phyloP scores from a whole-genome alignment of 2,888 invertebrate genomes.

The Slavum lentiscoides region DNA sequence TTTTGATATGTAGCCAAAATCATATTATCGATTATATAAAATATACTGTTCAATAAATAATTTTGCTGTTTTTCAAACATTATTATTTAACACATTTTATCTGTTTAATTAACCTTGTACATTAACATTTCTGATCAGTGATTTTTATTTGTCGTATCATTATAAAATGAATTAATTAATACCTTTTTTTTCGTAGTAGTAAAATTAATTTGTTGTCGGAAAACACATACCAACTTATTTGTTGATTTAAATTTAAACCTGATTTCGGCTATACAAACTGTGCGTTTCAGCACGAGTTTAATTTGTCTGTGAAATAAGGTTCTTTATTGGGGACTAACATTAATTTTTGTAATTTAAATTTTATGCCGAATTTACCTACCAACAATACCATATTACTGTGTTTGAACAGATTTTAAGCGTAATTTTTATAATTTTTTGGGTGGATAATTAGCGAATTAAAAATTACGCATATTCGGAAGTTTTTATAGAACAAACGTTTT shows the following conservation, averaged over 20 bases:
- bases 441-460: too few relatives aligned
- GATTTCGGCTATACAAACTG: neutral
- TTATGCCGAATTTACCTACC: neutral
- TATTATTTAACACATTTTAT: neutral
- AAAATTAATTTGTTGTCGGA: neutral
- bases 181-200: neutral
- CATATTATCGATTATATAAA: constrained; percentile 1
- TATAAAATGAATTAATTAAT: neutral
- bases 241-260: constrained; percentile 3
- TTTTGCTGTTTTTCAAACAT: constrained; percentile 5
- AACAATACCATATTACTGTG: neutral
- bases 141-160: neutral
- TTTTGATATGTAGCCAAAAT: neutral
- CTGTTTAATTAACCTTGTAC: neutral
- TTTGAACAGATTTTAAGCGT: neutral
- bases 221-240: neutral
- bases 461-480: too few relatives aligned
- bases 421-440: neutral
- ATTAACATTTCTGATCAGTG: neutral
- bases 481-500: neutral
- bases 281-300: neutral
- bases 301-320: neutral
- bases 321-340: neutral
- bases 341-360: constrained; percentile 10
- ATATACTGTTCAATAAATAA: neutral